These are phyloP conservation scores for Orchestes rusci DNA, from an alignment of 2,888 invertebrate species.

Conservation along the genomic window DNA sequence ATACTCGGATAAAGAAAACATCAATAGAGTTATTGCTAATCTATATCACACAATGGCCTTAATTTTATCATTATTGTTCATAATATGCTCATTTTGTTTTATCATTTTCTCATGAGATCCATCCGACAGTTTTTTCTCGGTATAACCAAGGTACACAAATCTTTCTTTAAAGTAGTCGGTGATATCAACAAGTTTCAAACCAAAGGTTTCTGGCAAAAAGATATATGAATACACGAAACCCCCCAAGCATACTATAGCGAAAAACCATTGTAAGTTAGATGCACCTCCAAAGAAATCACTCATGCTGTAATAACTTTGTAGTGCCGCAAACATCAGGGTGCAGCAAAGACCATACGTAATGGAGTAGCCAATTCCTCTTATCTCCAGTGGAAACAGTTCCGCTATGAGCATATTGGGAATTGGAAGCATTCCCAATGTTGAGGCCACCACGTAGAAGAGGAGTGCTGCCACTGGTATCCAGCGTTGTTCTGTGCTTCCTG, in stretches of 20 bases:
- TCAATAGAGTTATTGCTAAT: no score
- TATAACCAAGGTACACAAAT: conserved; percentile 34
- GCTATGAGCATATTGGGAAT: conserved; percentile 59
- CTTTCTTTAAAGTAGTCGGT: conserved; percentile 45
- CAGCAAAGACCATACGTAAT: conserved; percentile 51
- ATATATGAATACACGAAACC: conserved; percentile 43
- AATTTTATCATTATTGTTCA: conserved; percentile 12
- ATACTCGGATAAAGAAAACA: no score
- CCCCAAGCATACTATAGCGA: conserved; percentile 45
- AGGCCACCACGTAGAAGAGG: conserved; percentile 51
- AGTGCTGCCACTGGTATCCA: conserved; percentile 49
- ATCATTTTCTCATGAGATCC: background rate
- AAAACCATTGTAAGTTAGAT: conserved; percentile 50
- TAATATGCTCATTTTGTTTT: conserved; percentile 2
- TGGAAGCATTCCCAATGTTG: conserved; percentile 52
- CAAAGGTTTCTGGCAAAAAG: conserved; percentile 47
- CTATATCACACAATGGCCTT: conserved; percentile 12
- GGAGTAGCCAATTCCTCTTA: conserved; percentile 53
- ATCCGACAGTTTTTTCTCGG: conserved; percentile 1
- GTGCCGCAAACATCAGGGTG: conserved; percentile 50
- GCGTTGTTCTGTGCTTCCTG: conserved; percentile 36
- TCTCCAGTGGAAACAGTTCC: conserved; percentile 54
- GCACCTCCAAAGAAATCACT: conserved; percentile 42
- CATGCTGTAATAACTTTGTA: conserved; percentile 47
- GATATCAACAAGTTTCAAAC: conserved; percentile 45